Evolutionary conservation across 2,797 vertebrate genomes (phyloP), one percentile per base, ranked within the genome.

Genomic region (Tinamus major): DNA sequence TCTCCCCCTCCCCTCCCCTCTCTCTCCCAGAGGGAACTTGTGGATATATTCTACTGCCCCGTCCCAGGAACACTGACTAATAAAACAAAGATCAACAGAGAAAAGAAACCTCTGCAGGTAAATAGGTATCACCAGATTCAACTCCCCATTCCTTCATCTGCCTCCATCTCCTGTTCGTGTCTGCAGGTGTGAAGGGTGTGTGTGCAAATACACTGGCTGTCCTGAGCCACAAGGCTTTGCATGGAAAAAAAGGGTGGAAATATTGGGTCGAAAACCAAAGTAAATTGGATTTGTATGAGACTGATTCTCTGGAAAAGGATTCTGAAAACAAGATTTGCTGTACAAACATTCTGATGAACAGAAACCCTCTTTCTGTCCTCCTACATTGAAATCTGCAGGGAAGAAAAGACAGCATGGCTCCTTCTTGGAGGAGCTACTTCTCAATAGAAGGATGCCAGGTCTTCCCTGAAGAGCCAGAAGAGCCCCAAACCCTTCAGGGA

Each of bases 21-120:
- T 42, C 41, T 42, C 41, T 18, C 17, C 33, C 26, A 68, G 9
- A 91, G 27, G n/a, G 24, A 61, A 41, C 29, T 83, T 64, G 70
- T 5, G 2, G 62, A 77, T 42, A 13, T 6, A 35, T 74, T 69
- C 65, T 69, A 48, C 17, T 35, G 37, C 39, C 33, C 29, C 35
- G 35, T 35, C 19, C 31, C 51, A 39, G 65, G 55, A 91, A 49
- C 71, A 69, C 15, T 74, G 13, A 29, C 13, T 17, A 49, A 61
- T 17, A 76, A 85, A 67, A 85, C 77, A 48, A 55, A 35, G 8
- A 33, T 71, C 44, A 44, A 67, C 33, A 58, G 48, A 74, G 53
- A 93, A 89, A 75, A 24, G 6, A 87, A 85, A 83, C n/a, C n/a
- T 53, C 19, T 29, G 61, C 49, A 91, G 81, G 35, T 80, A 92